A percentile compares a stretch with the other conserved stretches of the same genome.
phyloP scores from a whole-genome alignment of 2,113 vertebrate species.

The Gallinago paraguaiae region DNA sequence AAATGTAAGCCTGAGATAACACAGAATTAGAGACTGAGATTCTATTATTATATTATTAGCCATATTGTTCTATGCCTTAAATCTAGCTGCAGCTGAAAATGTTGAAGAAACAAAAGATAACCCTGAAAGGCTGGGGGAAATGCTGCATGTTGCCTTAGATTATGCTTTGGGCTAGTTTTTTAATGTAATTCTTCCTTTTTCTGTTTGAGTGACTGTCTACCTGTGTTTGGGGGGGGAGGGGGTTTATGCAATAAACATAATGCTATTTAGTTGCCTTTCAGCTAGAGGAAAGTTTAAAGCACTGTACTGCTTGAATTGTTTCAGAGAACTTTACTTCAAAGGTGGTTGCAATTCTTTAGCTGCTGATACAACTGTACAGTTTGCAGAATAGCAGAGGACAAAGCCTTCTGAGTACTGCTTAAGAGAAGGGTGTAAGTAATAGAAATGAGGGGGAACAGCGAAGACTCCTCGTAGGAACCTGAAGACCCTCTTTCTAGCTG shows the following conservation, averaged over 20 bases:
- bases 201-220: not conserved
- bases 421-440: too few relatives aligned
- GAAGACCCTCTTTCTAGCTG: not conserved
- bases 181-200: not conserved
- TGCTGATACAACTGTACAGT: not conserved
- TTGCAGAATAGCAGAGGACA: not conserved
- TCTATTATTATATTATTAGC: not conserved
- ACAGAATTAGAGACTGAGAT: not conserved
- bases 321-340: not conserved
- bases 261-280: not conserved
- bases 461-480: not conserved
- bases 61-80: not conserved
- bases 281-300: not conserved
- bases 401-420: not conserved
- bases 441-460: not conserved
- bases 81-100: not conserved
- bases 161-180: not conserved
- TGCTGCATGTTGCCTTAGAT: not conserved
- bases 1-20: not conserved
- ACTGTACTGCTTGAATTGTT: not conserved
- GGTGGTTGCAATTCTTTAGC: not conserved
- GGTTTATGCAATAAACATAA: not conserved
- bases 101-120: not conserved
- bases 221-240: not conserved
- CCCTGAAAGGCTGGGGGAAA: not conserved